Base-by-base conservation (phyloP, 2,888 invertebrate species). In the Athalia rosae region DNA sequence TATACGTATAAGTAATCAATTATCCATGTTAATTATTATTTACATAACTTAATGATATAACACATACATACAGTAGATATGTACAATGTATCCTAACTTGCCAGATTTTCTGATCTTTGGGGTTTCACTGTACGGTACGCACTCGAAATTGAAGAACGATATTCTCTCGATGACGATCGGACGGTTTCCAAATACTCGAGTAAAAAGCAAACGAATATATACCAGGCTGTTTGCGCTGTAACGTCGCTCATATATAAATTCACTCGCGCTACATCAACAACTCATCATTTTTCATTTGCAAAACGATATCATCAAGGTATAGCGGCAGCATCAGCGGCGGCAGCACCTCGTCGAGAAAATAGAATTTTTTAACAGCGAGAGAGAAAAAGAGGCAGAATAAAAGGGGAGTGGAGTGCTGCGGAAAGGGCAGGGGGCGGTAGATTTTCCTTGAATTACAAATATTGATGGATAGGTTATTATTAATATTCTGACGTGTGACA, bases 381-480 rank as follows among this genome's bases (percentile, higher is more conserved):
- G 28, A 59, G 61, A n/a, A 48, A 28, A n/a, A 4, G 28, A 59
- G 61, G n/a, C 48, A 28, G n/a, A 28, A 28, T 28, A 28, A 28
- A 28, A 28, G 28, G 28, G 28, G 28, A 28, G 2, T 28, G 28
- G 28, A 28, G 28, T 28, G 28, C 28, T 28, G 28, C 28, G 0
- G 2, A 28, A 28, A 28, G 28, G 28, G 28, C 28, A 0, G 28
- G 28, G 28, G 28, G 28, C 28, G 28, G 28, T 28, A 28, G 28
- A 28, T 28, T 28, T 28, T 28, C 28, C 28, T 28, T 28, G 28
- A 28, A 28, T 28, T 56, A 45, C 43, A 13, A 56, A 71, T 71
- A 71, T 71, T 71, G 71, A 71, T 71, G 58, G 71, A 71, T 71
- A 45, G 58, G 58, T 71, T n/a, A 45, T 71, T 45, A 71, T 71